Conservation (phyloP, 2,113 vertebrate genomes). For the Mastomys coucha region DNA sequence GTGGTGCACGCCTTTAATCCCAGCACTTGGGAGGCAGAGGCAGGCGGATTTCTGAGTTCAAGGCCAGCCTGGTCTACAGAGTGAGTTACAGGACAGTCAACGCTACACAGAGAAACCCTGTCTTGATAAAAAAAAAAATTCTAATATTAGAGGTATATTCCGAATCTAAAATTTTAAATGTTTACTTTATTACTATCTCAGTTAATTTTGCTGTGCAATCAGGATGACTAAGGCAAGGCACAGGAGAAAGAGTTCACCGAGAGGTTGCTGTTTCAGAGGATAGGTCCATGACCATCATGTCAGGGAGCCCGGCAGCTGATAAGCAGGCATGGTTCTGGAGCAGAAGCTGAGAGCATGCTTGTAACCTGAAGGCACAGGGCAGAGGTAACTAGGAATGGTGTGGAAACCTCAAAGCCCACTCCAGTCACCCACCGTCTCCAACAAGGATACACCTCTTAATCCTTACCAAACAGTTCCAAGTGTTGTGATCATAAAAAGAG, state of each 20-base stretch:
- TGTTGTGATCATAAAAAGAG: no score
- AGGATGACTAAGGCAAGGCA: neutral
- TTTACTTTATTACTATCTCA: neutral
- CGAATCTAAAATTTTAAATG: neutral
- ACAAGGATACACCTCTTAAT: neutral
- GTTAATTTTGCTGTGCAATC: neutral
- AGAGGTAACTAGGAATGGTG: neutral
- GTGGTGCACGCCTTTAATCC: no score
- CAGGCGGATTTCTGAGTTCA: no score
- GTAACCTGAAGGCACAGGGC: neutral
- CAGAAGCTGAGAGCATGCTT: neutral
- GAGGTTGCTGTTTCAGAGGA: neutral
- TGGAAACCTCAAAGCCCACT: neutral
- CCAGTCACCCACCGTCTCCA: neutral
- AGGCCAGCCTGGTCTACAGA: no score
- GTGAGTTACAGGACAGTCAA: no score
- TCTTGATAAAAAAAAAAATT: no score
- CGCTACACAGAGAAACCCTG: no score
- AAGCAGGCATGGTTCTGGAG: neutral
- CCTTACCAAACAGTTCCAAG: neutral
- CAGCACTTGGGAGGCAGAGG: no score
- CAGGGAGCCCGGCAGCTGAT: neutral
- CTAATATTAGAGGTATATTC: neutral
- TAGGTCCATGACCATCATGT: neutral
- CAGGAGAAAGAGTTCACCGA: neutral